A percentile compares a stretch with the other conserved stretches of the same genome.
Conservation (phyloP, 2,113 vertebrate genomes). For the Peromyscus leucopus region DNA sequence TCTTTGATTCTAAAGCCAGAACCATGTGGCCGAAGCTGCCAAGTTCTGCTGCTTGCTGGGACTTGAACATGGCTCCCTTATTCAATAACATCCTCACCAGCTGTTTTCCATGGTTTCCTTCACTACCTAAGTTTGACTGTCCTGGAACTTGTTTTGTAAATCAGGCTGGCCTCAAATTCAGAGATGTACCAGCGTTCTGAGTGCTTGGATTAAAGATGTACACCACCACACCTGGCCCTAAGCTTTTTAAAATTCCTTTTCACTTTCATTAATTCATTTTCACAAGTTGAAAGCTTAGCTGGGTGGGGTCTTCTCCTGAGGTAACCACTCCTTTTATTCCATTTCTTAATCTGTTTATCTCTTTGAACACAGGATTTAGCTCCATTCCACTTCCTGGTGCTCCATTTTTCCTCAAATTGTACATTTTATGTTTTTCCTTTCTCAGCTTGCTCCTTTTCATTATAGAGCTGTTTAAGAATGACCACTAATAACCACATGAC, state of each 20-base stretch:
- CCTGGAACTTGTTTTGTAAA: background rate
- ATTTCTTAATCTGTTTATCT: background rate
- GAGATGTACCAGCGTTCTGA: background rate
- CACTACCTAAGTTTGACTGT: background rate
- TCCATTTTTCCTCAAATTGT: background rate
- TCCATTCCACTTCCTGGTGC: background rate
- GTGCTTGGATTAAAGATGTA: background rate
- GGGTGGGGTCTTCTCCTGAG: background rate
- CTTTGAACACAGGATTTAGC: background rate
- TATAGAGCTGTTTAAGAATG: background rate
- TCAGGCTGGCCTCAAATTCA: background rate
- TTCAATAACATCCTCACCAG: background rate
- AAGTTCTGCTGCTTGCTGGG: background rate
- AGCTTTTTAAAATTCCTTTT: background rate
- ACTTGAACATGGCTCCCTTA: background rate
- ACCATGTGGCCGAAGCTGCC: background rate
- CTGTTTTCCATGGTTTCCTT: background rate
- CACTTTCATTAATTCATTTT: background rate
- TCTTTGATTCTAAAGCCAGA: background rate
- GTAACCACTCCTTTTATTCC: background rate
- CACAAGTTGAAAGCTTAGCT: background rate
- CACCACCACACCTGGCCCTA: background rate
- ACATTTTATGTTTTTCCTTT: background rate
- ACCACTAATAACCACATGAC: background rate
- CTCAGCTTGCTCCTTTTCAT: background rate